A percentile compares a stretch with the other conserved stretches of the same genome.
Conservation (phyloP, 2,888 invertebrate genomes). For the Orthosia gothica region DNA sequence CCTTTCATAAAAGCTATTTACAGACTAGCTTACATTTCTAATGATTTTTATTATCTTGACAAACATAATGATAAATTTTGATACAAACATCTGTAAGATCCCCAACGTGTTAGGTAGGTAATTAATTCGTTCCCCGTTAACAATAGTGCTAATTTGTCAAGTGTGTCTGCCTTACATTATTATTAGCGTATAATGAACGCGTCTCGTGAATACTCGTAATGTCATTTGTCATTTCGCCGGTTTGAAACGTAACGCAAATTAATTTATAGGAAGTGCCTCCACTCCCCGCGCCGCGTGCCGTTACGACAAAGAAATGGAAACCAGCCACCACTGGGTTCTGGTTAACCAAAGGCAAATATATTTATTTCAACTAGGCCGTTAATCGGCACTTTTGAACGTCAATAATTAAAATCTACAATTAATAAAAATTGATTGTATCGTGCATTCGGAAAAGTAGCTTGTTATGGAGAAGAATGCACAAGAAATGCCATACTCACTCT, state of each 20-base stretch:
- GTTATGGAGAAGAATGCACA: too few species aligned
- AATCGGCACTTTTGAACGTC: too few species aligned
- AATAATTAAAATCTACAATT: too few species aligned
- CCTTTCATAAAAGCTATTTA: neutral
- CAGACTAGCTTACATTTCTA: neutral
- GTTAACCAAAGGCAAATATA: too few species aligned
- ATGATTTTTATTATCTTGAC: neutral
- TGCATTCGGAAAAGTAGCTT: too few species aligned
- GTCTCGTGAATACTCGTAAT: constrained; percentile 44
- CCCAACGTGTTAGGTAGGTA: constrained; percentile 38
- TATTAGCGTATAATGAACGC: constrained; percentile 68
- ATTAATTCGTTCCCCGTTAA: constrained; percentile 64
- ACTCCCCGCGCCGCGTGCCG: too few species aligned
- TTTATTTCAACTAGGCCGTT: too few species aligned
- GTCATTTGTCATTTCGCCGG: constrained; percentile 66
- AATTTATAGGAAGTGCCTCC: constrained; percentile 37
- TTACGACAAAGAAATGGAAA: constrained; percentile 2
- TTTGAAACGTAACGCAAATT: constrained; percentile 43
- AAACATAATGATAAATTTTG: constrained; percentile 16
- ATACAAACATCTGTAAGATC: constrained; percentile 28
- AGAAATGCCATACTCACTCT: too few species aligned
- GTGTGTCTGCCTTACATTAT: constrained; percentile 65
- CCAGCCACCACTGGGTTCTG: too few species aligned
- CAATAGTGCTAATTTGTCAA: constrained; percentile 73
- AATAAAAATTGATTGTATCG: too few species aligned